Conservation (phyloP, 2,888 invertebrate species). For the Iphiclides podalirius region DNA sequence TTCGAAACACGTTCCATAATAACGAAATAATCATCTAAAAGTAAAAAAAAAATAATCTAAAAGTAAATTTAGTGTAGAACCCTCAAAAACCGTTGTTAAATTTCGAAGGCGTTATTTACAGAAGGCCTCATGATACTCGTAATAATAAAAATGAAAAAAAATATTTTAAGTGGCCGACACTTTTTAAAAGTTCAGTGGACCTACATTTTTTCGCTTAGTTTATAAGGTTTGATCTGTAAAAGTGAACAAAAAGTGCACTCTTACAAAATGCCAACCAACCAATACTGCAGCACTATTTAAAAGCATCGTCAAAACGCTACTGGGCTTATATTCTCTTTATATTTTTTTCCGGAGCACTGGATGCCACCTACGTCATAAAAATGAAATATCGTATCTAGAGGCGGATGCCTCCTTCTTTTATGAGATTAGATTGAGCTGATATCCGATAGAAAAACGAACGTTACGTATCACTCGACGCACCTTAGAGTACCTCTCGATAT, state of each 20-base stretch:
- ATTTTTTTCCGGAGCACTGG: slow-evolving; percentile 63
- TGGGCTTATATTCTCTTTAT: slow-evolving; percentile 63
- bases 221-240: no score
- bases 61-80: no score
- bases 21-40: no score
- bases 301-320: slow-evolving; percentile 56
- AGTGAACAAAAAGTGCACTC: slow-evolving; percentile 29
- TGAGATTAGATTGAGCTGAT: slow-evolving; percentile 66
- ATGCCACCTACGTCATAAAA: slow-evolving; percentile 73
- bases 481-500: slow-evolving; percentile 23
- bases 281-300: slow-evolving; percentile 55
- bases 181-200: no score
- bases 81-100: no score
- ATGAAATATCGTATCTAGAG: slow-evolving; percentile 72
- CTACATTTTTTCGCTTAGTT: no score
- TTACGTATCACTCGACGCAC: slow-evolving; percentile 28
- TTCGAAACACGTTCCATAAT: no score
- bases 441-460: slow-evolving; percentile 58
- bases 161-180: no score
- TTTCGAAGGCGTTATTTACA: no score
- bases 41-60: no score
- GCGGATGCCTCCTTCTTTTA: slow-evolving; percentile 63
- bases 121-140: no score
- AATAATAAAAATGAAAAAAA: no score
- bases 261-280: slow-evolving; percentile 42